These are phyloP conservation scores for Agriopis leucophaearia DNA, from an alignment of 2,888 invertebrate species.

Conservation along the genomic window DNA sequence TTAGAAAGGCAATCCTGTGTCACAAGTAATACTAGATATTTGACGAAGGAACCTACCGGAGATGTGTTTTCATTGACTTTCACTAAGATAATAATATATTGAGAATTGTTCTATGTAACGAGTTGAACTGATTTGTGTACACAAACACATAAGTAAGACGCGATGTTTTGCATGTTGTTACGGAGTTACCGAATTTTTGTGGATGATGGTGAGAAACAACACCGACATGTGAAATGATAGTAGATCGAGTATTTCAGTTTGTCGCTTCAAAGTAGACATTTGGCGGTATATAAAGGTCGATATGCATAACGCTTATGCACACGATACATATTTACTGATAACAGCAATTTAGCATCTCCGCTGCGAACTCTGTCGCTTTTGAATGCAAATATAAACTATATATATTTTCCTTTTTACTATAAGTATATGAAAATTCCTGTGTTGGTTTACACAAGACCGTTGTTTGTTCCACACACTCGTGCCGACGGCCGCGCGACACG, in stretches of 20 bases:
- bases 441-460: conserved; percentile 57
- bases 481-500: conserved; percentile 74
- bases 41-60: conserved; percentile 1
- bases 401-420: conserved; percentile 50
- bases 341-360: conserved; percentile 58
- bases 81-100: conserved; percentile 32
- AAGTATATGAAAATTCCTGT: conserved; percentile 17
- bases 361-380: conserved; percentile 71
- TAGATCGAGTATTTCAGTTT: conserved; percentile 61
- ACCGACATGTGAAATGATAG: conserved; percentile 61
- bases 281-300: conserved; percentile 67
- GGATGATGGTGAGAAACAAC: conserved; percentile 60
- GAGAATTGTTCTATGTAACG: conserved; percentile 45
- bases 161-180: conserved; percentile 73
- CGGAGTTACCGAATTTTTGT: conserved; percentile 63
- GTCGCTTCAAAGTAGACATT: conserved; percentile 76
- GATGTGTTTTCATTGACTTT: conserved; percentile 15
- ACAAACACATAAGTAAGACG: conserved; percentile 59
- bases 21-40: conserved; percentile 37
- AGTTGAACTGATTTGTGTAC: conserved; percentile 52
- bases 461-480: conserved; percentile 81
- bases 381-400: conserved; percentile 54
- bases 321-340: conserved; percentile 51
- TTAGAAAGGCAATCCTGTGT: conserved; percentile 43
- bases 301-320: conserved; percentile 75